A percentile compares a stretch with the other conserved stretches of the same genome.
Evolutionary conservation across 92 coral and sea anemone genomes (phyloP).

Genomic region (Umimayanthus kanabou): DNA sequence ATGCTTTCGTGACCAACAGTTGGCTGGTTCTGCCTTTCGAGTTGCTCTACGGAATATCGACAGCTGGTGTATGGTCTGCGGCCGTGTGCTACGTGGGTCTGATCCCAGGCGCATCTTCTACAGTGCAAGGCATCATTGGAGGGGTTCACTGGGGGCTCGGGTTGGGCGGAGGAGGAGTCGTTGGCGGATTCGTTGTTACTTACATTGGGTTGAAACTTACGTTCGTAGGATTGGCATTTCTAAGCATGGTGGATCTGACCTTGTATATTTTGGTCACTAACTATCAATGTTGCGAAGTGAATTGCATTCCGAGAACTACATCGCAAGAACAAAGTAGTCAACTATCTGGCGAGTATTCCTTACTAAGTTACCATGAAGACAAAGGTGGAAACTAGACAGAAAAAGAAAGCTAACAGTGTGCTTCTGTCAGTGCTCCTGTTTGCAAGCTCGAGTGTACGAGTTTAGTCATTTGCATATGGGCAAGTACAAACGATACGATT

Average conservation of each 20-base stretch:
- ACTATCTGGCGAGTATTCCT: not conserved
- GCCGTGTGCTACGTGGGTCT: conserved; percentile 89
- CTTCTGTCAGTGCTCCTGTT: too few relatives aligned
- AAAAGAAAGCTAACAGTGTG: not conserved
- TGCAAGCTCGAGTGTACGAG: too few relatives aligned
- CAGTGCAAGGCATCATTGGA: conserved; percentile 89
- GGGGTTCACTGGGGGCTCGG: conserved; percentile 95
- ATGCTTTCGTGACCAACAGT: conserved; percentile 79
- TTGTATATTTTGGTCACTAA: conserved; percentile 71
- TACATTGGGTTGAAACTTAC: conserved; percentile 67
- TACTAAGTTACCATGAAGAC: not conserved
- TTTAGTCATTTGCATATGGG: too few relatives aligned
- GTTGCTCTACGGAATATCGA: conserved; percentile 82
- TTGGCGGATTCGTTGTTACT: conserved; percentile 86
- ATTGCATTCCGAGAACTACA: not conserved
- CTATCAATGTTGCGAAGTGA: conserved; percentile 25
- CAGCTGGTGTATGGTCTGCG: conserved; percentile 95
- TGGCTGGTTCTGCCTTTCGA: conserved; percentile 90
- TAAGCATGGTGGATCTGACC: conserved; percentile 61
- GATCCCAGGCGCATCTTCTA: conserved; percentile 79
- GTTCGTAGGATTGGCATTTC: conserved; percentile 74
- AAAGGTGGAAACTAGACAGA: not conserved
- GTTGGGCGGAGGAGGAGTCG: conserved; percentile 83
- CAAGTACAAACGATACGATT: too few relatives aligned
- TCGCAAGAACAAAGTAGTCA: not conserved